Evolutionary conservation across 2,888 invertebrate species (phyloP), one percentile per base, ranked within the genome.

Genomic region (Philhelius pedissequus): DNA sequence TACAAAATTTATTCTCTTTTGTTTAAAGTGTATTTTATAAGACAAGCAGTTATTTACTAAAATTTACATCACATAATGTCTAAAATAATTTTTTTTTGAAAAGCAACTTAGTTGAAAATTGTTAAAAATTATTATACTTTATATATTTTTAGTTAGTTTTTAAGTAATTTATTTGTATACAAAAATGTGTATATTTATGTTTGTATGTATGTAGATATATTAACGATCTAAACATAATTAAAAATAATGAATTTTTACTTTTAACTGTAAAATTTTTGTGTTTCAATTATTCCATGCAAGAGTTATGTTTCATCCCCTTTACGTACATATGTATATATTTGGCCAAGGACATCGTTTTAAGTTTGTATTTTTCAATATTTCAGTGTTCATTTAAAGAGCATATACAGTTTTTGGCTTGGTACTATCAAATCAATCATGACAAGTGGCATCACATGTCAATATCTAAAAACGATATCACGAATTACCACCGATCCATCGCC

Each of bases 151-250:
- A 40, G 52, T 75, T 76, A 79, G 50, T 38, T 68, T 15, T 56
- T 84, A 76, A 84, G 80, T 84, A 76, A 84, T 84, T 84, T 84
- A 84, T 84, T 84, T 84, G 80, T 84, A 84, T 70, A 79, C 79
- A 83, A 30, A 71, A 75, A 71, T 62, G 60, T 71, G 11, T 70
- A 27, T 74, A n/a, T n/a, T n/a, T n/a, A n/a, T n/a, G n/a, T n/a
- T n/a, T n/a, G 52, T 74, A 71, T 58, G n/a, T n/a, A n/a, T n/a
- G n/a, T n/a, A n/a, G n/a, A n/a, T 79, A 75, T 66, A 27, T 7
- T 18, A 45, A n/a, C n/a, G 64, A 64, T 79, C 74, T 78, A 35
- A 71, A 32, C n/a, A 64, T 9, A 84, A 66, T 68, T 35, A 56
- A 64, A 64, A 79, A 71, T 64, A 22, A 50, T 64, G 15, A 56